Evolutionary conservation across 2,113 vertebrate genomes (phyloP), one percentile per base, ranked within the genome.

Genomic region (Petroica traversi): DNA sequence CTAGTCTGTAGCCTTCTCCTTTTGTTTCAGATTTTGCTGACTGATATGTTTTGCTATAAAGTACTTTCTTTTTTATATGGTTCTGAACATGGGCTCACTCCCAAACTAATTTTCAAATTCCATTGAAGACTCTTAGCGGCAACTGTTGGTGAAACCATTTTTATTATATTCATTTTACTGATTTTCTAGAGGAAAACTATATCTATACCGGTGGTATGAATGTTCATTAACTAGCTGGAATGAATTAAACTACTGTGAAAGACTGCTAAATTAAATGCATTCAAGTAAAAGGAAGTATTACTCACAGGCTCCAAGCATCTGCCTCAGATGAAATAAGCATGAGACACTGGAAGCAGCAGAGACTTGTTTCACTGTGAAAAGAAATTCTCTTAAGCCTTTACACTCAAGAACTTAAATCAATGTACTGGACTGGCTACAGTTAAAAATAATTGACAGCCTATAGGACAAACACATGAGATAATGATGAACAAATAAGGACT

Each of bases 211-310:
- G 14, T 63, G 55, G 14, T 59, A 55, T 83, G 49, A 85, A 81
- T 77, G 73, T 78, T 89, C 73, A 40, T 78, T 92, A 81, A 85
- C 68, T 85, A 81, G 61, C 43, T 87, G 55, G 38, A 26, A 63
- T 87, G 74, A 92, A 85, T 88, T 89, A 93, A 89, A 86, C 58
- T 57, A 36, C 74, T 63, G 64, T 84, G 81, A 82, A 93, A 94
- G 61, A 85, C 64, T 82, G 66, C 48, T 85, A 74, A 82, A 93
- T 88, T 55, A 88, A 83, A 89, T 15, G 9, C 14, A 78, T 94
- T 85, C 66, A 90, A 58, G 61, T 71, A 43, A 88, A 81, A 85
- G 74, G n/a, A 95, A 68, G 45, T 40, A 51, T 94, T 90, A 92
- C 57, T 88, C 71, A 67, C 43, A 85, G n/a, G 40, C 48, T 89